Percentiles rank a stretch among this genome's conserved stretches.
Conservation (phyloP, 2,797 vertebrate genomes). For the Myotis myotis region DNA sequence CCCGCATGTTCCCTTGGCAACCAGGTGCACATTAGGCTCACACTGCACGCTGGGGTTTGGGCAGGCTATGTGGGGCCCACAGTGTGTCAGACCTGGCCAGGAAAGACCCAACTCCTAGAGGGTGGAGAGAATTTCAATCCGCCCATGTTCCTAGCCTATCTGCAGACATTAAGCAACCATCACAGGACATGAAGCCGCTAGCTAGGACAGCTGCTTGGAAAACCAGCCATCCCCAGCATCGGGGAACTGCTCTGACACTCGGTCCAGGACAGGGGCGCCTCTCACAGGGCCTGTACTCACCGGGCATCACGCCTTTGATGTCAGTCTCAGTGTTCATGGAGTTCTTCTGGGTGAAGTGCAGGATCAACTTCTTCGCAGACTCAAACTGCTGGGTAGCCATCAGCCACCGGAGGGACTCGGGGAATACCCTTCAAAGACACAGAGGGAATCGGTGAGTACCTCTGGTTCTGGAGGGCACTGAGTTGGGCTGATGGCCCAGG, state of each 20-base stretch:
- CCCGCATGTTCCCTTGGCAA: neutral
- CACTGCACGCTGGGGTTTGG: neutral
- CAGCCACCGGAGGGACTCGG: conserved; percentile 96
- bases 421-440: conserved; percentile 90
- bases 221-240: neutral
- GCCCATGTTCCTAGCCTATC: neutral
- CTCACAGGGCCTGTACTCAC: conserved; percentile 82
- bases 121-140: neutral
- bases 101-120: neutral
- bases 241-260: neutral
- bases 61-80: fast-evolving
- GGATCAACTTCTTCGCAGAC: conserved; percentile 92
- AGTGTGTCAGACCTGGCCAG: too few relatives aligned
- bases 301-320: conserved; percentile 90
- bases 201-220: too few relatives aligned
- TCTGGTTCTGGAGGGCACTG: neutral
- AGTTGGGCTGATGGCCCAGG: neutral
- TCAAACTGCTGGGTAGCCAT: conserved; percentile 96
- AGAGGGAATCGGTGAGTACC: conserved; percentile 7
- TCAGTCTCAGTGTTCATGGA: conserved; percentile 87
- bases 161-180: neutral
- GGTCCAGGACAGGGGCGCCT: too few relatives aligned
- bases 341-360: conserved; percentile 92
- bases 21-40: neutral
- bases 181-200: neutral